phyloP scores from a whole-genome alignment of 2,113 vertebrate genomes.

The Pandion haliaetus region DNA sequence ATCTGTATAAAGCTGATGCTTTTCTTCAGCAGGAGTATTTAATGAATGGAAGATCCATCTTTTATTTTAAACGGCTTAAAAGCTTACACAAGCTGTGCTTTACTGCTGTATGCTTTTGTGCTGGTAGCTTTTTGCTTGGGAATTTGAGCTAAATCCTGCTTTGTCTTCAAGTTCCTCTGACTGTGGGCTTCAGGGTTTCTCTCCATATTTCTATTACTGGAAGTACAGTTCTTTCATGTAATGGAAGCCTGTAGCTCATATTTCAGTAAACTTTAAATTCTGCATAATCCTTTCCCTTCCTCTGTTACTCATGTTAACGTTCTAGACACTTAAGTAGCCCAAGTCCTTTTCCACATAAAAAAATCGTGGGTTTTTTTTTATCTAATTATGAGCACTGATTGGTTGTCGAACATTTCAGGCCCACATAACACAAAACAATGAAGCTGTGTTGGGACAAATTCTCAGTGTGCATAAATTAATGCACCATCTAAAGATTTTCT shows the following conservation, averaged over 20 bases:
- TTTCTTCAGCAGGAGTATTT: not conserved
- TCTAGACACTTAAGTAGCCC: not conserved
- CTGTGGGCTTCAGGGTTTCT: not conserved
- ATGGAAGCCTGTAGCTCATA: not conserved
- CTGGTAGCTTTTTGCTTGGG: not conserved
- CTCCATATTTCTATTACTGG: not conserved
- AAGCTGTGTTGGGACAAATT: not conserved
- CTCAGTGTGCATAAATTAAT: not conserved
- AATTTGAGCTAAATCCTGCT: slow-evolving; percentile 4
- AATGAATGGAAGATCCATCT: not conserved
- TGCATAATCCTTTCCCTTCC: not conserved
- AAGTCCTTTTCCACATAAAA: not conserved
- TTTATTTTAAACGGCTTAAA: not conserved
- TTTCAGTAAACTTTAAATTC: not conserved
- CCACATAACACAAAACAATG: not conserved
- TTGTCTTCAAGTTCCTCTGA: not conserved
- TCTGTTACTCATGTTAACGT: not conserved
- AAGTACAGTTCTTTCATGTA: not conserved
- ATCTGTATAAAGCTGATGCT: not conserved
- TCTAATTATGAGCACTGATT: not conserved
- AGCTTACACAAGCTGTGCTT: not conserved
- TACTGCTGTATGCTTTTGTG: not conserved
- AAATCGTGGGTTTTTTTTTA: not conserved
- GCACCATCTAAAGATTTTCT: not conserved
- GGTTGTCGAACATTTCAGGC: not conserved